These are phyloP conservation scores for Polyommatus icarus DNA, from an alignment of 2,888 invertebrate genomes.

Conservation along the genomic window DNA sequence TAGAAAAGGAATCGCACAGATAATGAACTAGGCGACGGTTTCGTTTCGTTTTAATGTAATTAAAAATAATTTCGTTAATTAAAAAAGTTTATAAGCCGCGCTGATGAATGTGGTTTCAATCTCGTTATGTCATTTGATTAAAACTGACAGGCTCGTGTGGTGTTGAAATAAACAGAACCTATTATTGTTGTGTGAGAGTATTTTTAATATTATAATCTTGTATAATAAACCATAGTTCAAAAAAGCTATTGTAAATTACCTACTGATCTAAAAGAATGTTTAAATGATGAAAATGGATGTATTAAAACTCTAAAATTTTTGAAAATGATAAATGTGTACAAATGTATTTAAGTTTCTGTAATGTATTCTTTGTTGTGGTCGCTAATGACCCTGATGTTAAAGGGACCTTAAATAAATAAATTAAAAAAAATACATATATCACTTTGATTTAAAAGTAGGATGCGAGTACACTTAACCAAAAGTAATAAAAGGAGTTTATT, in stretches of 20 bases:
- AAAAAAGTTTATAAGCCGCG: constrained; percentile 22
- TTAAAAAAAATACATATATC: too few relatives aligned
- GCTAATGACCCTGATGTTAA: too few relatives aligned
- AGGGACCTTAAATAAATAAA: too few relatives aligned
- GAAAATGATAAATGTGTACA: too few relatives aligned
- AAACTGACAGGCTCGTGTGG: neutral
- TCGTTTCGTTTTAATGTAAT: constrained; percentile 41
- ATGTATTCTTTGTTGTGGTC: too few relatives aligned
- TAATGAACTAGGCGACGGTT: constrained; percentile 58
- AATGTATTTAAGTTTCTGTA: too few relatives aligned
- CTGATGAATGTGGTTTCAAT: constrained; percentile 24
- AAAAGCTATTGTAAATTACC: too few relatives aligned
- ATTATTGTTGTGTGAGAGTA: neutral
- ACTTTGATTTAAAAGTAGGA: neutral
- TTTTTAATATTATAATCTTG: neutral
- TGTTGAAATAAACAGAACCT: neutral
- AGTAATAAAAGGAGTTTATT: too few relatives aligned
- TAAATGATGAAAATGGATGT: too few relatives aligned
- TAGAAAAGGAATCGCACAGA: constrained; percentile 45
- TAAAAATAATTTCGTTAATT: constrained; percentile 31
- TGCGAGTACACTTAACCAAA: neutral
- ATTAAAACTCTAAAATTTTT: too few relatives aligned
- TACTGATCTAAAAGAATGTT: too few relatives aligned
- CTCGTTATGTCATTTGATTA: constrained; percentile 14
- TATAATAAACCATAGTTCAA: too few relatives aligned